Percentiles rank a stretch among this genome's conserved stretches.
These are phyloP conservation scores for Ovis canadensis DNA, from an alignment of 2,113 vertebrate species.

Conservation along the genomic window DNA sequence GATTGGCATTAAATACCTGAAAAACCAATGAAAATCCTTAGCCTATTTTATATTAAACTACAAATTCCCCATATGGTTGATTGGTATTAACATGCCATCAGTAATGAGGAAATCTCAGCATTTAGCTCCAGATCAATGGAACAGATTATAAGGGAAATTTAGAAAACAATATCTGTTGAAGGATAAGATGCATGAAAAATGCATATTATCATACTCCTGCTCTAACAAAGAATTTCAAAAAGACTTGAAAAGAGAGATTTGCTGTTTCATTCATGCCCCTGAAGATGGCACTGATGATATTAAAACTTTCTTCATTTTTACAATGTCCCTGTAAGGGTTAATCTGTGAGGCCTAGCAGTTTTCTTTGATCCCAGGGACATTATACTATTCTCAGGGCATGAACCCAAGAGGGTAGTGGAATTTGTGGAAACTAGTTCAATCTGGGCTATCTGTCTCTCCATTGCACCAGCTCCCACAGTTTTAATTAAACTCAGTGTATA, in stretches of 20 bases:
- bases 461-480: background rate
- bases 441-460: constrained; percentile 36
- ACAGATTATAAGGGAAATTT: background rate
- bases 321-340: background rate
- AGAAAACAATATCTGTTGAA: background rate
- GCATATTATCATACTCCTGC: background rate
- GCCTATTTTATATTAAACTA: background rate
- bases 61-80: background rate
- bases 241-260: background rate
- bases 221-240: background rate
- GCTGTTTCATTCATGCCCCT: constrained; percentile 11
- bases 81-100: background rate
- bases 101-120: background rate
- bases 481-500: constrained; percentile 57
- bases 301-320: background rate
- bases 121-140: background rate
- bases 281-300: constrained; percentile 44
- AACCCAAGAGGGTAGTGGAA: background rate
- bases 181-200: background rate
- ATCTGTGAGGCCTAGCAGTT: background rate
- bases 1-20: background rate
- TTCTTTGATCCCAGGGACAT: background rate
- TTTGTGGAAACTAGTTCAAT: background rate
- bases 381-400: background rate
- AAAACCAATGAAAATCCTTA: background rate